Evolutionary conservation across 2,888 invertebrate species (phyloP).

Genomic region (Apodemia hepburni): DNA sequence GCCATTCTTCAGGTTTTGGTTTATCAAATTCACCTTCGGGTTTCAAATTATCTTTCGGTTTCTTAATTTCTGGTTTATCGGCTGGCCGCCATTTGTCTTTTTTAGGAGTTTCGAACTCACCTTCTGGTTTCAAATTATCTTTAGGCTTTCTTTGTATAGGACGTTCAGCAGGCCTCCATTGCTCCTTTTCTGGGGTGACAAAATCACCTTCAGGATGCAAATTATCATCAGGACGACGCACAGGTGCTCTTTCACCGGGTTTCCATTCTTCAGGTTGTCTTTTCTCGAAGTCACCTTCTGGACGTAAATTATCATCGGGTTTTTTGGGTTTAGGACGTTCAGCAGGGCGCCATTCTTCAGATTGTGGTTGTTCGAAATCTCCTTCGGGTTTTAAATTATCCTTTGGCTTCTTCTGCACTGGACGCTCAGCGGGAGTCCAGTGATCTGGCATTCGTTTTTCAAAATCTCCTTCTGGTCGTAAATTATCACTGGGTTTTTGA

Average conservation of each 20-base stretch:
- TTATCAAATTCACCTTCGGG: slow-evolving; percentile 71
- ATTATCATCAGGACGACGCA: slow-evolving; percentile 78
- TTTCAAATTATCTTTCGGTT: slow-evolving; percentile 67
- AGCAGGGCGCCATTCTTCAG: slow-evolving; percentile 74
- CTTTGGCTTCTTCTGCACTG: slow-evolving; percentile 54
- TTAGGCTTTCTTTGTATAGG: too few species aligned
- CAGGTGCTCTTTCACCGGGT: slow-evolving; percentile 65
- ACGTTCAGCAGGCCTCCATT: too few species aligned
- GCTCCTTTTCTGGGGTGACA: too few species aligned
- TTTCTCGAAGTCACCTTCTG: too few species aligned
- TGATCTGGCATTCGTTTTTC: slow-evolving; percentile 62
- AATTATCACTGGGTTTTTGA: slow-evolving; percentile 71
- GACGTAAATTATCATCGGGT: too few species aligned
- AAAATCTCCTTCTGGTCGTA: slow-evolving; percentile 66
- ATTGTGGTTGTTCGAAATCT: slow-evolving; percentile 73
- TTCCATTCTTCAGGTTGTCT: too few species aligned
- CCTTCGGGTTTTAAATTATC: slow-evolving; percentile 80
- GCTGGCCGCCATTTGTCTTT: slow-evolving; percentile 53
- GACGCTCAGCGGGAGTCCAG: slow-evolving; percentile 63
- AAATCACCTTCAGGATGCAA: too few species aligned
- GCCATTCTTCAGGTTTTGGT: slow-evolving; percentile 57
- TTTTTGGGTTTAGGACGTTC: too few species aligned
- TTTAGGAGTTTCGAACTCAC: slow-evolving; percentile 67
- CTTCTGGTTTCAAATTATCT: slow-evolving; percentile 79
- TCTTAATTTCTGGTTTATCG: slow-evolving; percentile 48